phyloP scores from a whole-genome alignment of 2,888 invertebrate genomes.

The Sarcophaga subvicina region DNA sequence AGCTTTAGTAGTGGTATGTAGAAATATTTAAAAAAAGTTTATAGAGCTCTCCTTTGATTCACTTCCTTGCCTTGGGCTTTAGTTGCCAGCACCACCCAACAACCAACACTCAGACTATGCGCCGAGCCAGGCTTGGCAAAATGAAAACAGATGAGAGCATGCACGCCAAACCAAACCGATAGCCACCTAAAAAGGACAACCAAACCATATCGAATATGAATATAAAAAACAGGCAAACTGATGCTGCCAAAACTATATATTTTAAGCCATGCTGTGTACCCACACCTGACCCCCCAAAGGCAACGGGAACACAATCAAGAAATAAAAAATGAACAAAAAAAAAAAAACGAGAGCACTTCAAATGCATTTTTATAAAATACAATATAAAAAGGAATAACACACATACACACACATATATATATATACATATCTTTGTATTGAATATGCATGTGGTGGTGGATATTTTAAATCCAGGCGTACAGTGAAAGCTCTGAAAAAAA shows the following conservation, averaged over 20 bases:
- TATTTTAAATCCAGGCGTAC: not conserved
- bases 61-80: constrained; percentile 53
- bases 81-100: constrained; percentile 51
- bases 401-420: not conserved
- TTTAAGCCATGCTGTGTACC: constrained; percentile 23
- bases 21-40: constrained; percentile 19
- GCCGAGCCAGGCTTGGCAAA: not conserved
- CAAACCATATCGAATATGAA: constrained; percentile 31
- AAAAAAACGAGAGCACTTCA: constrained; percentile 35
- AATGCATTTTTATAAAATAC: constrained; percentile 61
- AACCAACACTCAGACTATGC: constrained; percentile 18
- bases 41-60: constrained; percentile 64
- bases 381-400: constrained; percentile 5
- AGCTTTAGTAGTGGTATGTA: not conserved
- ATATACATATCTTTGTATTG: not conserved
- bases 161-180: not conserved
- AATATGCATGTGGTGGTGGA: not conserved
- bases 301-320: not conserved
- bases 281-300: constrained; percentile 59
- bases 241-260: constrained; percentile 32
- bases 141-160: not conserved
- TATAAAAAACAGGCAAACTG: constrained; percentile 7
- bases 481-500: not conserved
- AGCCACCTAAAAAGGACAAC: constrained; percentile 35
- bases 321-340: constrained; percentile 2